Evolutionary conservation across 2,888 invertebrate genomes (phyloP).

Genomic region (Molanna angustata): DNA sequence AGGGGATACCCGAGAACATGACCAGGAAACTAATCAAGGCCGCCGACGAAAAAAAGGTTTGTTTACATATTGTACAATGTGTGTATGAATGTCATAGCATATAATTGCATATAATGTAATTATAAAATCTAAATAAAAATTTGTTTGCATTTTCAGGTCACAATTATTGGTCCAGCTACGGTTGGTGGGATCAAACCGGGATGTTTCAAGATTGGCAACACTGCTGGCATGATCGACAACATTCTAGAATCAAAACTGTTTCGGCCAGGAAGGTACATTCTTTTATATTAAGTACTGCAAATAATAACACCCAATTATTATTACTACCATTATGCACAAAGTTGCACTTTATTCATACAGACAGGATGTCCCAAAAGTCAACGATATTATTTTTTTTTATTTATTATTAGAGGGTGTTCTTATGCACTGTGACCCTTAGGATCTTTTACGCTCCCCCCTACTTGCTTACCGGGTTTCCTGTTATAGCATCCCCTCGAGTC

Average conservation of each 20-base stretch:
- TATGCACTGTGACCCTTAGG: too few relatives aligned
- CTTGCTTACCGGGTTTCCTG: too few relatives aligned
- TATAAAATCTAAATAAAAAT: too few relatives aligned
- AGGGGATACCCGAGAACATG: constrained; percentile 99
- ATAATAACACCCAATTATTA: too few relatives aligned
- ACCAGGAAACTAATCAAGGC: constrained; percentile 87
- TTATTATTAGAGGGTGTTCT: too few relatives aligned
- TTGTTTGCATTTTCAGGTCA: constrained; percentile 51
- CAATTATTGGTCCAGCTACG: constrained; percentile 91
- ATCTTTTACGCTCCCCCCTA: too few relatives aligned
- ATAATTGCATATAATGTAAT: too few relatives aligned
- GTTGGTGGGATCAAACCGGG: constrained; percentile 99
- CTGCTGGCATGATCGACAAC: constrained; percentile 99
- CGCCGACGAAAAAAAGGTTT: constrained; percentile 79
- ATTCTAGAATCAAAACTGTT: constrained; percentile 96
- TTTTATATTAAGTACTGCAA: not conserved
- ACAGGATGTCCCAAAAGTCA: too few relatives aligned
- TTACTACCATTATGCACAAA: too few relatives aligned
- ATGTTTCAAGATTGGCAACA: constrained; percentile 99
- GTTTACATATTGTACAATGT: constrained; percentile 26
- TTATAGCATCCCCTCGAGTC: too few relatives aligned
- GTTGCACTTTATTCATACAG: too few relatives aligned
- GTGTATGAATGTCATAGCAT: not conserved
- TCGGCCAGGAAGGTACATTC: constrained; percentile 74
- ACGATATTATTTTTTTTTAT: too few relatives aligned